Conservation (phyloP, 2,113 vertebrate genomes). For the Tangachromis dhanisi region DNA sequence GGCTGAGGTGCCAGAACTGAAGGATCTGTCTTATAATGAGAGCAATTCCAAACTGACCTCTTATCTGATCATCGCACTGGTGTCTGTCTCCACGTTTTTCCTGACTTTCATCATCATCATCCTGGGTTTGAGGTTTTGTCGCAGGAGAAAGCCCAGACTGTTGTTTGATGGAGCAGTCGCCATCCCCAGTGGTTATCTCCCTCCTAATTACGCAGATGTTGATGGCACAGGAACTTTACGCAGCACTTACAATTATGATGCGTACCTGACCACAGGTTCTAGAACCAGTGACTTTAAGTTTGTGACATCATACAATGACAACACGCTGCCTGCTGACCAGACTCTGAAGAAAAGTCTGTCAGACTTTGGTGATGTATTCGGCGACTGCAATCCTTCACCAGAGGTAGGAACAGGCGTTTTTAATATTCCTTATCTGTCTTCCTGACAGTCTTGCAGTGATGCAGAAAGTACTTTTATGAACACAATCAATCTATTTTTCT, state of each 20-base stretch:
- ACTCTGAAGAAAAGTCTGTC: fast-evolving
- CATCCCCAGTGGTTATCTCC: constrained; percentile 58
- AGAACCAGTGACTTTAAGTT: constrained; percentile 65
- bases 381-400: neutral
- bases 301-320: constrained; percentile 51
- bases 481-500: neutral
- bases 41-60: neutral
- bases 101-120: constrained; percentile 6
- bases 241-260: constrained; percentile 60
- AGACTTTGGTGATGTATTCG: neutral
- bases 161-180: constrained; percentile 63
- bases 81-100: fast-evolving
- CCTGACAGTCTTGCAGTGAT: fast-evolving
- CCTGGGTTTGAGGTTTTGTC: constrained; percentile 61
- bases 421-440: fast-evolving
- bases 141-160: constrained; percentile 49
- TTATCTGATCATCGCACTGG: fast-evolving
- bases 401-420: neutral
- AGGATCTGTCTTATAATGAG: no score
- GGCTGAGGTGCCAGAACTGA: no score
- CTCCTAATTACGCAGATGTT: constrained; percentile 57
- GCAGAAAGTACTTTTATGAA: neutral
- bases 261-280: constrained; percentile 55
- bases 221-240: constrained; percentile 57
- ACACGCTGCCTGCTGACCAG: constrained; percentile 33